Percentiles rank a stretch among this genome's conserved stretches.
Evolutionary conservation across 2,888 invertebrate genomes (phyloP).

Genomic region (Sarcophaga subvicina): DNA sequence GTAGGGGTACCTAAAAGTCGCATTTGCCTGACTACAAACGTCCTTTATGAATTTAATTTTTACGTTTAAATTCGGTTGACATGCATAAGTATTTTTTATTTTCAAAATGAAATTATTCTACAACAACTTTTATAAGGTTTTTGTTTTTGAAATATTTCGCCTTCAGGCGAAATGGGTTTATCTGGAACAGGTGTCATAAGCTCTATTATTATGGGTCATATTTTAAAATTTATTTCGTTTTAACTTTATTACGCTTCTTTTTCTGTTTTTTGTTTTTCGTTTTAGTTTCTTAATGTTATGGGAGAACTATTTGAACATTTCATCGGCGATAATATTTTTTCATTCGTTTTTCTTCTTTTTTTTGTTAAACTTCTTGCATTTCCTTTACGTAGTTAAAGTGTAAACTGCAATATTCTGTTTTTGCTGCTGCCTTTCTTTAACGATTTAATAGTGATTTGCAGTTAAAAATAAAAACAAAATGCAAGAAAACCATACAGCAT

Average conservation of each 20-base stretch:
- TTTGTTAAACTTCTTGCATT: slow-evolving; percentile 32
- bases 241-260: too few species aligned
- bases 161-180: slow-evolving; percentile 46
- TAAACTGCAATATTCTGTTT: background rate
- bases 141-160: background rate
- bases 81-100: slow-evolving; percentile 18
- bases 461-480: background rate
- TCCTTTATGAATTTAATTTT: background rate
- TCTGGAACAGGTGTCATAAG: slow-evolving; percentile 67
- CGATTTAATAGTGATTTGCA: slow-evolving; percentile 42
- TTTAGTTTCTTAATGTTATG: background rate
- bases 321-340: background rate
- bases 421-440: slow-evolving; percentile 25
- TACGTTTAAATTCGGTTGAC: slow-evolving; percentile 25
- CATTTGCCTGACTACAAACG: too few species aligned
- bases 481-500: background rate
- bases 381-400: slow-evolving; percentile 45
- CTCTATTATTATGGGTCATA: slow-evolving; percentile 61
- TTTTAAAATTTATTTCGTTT: background rate
- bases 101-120: slow-evolving; percentile 9
- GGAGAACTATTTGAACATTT: background rate
- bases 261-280: too few species aligned
- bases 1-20: too few species aligned
- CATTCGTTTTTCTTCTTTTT: background rate
- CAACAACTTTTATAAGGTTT: too few species aligned